Evolutionary conservation across 35 echinoderm and acorn worm genomes (phyloP).

Genomic region (Chiridota heheva): DNA sequence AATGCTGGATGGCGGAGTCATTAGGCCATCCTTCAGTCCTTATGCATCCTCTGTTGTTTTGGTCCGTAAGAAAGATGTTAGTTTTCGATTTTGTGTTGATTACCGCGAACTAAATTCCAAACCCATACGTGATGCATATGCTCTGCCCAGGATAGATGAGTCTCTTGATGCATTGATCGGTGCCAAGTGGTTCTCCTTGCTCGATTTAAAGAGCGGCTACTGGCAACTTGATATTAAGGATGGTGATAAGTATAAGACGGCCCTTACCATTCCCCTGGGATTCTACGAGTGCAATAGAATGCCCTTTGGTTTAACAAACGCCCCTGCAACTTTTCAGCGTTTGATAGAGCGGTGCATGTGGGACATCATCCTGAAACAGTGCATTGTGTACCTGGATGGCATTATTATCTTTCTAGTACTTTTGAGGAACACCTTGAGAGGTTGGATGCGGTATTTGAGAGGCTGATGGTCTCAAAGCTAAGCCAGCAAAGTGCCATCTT

Average conservation of each 20-base stretch:
- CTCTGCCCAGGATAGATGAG: conserved; percentile 25
- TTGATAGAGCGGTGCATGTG: conserved; percentile 31
- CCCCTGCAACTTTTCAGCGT: conserved; percentile 21
- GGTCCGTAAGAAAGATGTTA: conserved; percentile 66
- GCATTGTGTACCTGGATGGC: conserved; percentile 44
- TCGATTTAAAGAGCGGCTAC: conserved; percentile 9
- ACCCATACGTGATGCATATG: background rate
- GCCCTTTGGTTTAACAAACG: conserved; percentile 28
- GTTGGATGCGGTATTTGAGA: conserved; percentile 5
- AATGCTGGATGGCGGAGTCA: conserved; percentile 8
- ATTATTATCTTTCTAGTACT: conserved; percentile 53
- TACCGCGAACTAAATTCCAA: conserved; percentile 39
- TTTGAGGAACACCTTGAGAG: conserved; percentile 54
- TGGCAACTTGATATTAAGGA: conserved; percentile 29
- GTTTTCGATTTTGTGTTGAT: conserved; percentile 49
- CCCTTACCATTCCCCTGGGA: conserved; percentile 6
- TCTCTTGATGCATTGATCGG: background rate
- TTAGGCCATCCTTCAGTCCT: conserved; percentile 51
- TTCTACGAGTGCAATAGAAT: conserved; percentile 40
- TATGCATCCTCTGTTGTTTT: conserved; percentile 50
- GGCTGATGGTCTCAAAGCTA: conserved; percentile 22
- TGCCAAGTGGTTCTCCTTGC: conserved; percentile 14
- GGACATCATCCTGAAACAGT: conserved; percentile 1
- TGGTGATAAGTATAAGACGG: conserved; percentile 13
- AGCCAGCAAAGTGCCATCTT: conserved; percentile 34